phyloP scores from a whole-genome alignment of 2,888 invertebrate species.

The Cosmia trapezina region DNA sequence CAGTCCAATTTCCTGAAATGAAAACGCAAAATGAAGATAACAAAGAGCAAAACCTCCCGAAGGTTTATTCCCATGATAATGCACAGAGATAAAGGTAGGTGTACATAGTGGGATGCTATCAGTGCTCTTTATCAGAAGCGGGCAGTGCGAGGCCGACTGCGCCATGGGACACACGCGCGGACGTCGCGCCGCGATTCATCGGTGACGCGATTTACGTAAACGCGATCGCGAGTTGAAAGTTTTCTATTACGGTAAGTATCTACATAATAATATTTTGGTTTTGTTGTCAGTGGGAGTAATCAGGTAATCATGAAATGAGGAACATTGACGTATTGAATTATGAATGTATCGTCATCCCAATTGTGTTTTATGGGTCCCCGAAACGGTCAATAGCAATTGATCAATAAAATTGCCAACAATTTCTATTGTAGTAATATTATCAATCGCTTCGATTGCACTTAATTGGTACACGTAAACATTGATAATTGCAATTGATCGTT shows the following conservation, averaged over 20 bases:
- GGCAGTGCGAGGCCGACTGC: constrained; percentile 68
- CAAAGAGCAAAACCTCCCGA: constrained; percentile 23
- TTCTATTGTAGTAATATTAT: no score
- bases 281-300: background rate
- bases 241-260: constrained; percentile 68
- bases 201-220: constrained; percentile 54
- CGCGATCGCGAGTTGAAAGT: constrained; percentile 67
- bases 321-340: background rate
- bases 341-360: background rate
- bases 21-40: constrained; percentile 41
- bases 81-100: constrained; percentile 42
- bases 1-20: constrained; percentile 46
- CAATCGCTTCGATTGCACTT: no score
- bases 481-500: no score
- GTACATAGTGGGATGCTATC: constrained; percentile 59
- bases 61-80: constrained; percentile 44
- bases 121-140: constrained; percentile 61
- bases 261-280: background rate
- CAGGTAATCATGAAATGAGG: background rate
- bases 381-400: no score
- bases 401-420: no score
- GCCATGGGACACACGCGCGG: constrained; percentile 72
- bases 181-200: constrained; percentile 37
- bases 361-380: no score
- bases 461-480: no score